Evolutionary conservation across 2,113 vertebrate genomes (phyloP).

Genomic region (Furnarius figulus): DNA sequence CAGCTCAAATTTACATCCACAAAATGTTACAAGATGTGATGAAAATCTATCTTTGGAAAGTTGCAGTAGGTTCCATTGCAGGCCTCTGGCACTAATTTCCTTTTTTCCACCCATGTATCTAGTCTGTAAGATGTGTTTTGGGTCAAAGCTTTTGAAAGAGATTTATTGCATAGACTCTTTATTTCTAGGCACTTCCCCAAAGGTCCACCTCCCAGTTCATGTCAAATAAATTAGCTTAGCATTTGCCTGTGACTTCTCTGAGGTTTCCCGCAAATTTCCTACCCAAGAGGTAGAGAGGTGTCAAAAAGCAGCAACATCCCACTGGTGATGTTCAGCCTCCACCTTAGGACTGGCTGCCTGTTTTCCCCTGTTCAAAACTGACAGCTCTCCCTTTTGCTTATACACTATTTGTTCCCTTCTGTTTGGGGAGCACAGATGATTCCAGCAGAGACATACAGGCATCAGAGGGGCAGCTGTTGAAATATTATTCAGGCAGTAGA

Average conservation of each 20-base stretch:
- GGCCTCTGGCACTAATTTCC: neutral
- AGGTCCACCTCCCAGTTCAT: neutral
- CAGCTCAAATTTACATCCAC: neutral
- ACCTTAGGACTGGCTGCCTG: neutral
- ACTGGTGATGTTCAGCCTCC: neutral
- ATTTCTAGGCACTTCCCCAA: neutral
- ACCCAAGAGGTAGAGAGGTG: neutral
- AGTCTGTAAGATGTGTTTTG: neutral
- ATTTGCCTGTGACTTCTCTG: neutral
- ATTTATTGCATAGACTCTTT: neutral
- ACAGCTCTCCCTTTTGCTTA: neutral
- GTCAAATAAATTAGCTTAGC: neutral
- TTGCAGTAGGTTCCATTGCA: neutral
- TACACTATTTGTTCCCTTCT: neutral
- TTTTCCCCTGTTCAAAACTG: neutral
- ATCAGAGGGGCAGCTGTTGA: neutral
- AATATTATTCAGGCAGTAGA: neutral
- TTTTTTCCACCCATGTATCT: neutral
- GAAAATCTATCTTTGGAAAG: neutral
- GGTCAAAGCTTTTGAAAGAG: neutral
- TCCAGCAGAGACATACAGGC: neutral
- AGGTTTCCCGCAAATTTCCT: neutral
- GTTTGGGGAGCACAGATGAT: neutral
- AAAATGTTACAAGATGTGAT: neutral
- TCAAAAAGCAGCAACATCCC: neutral